Conservation (phyloP, 2,888 invertebrate species). For the Ceramica pisi region DNA sequence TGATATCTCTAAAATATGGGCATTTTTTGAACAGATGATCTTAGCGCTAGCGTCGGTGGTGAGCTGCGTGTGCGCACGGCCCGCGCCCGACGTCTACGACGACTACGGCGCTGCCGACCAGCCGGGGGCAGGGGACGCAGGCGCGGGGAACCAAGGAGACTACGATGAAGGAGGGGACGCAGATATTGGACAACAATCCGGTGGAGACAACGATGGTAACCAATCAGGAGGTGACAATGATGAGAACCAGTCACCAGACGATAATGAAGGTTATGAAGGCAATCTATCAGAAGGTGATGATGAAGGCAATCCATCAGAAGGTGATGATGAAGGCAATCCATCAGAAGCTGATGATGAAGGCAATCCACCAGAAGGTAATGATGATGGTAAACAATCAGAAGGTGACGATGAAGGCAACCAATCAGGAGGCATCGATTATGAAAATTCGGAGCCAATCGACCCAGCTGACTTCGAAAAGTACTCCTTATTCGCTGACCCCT, state of each 20-base stretch:
- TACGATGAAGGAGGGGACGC: background rate
- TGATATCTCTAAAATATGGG: background rate
- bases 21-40: constrained; percentile 10
- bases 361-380: background rate
- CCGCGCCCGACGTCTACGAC: background rate
- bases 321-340: background rate
- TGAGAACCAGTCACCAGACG: background rate
- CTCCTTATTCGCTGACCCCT: constrained; percentile 13
- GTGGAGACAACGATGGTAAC: background rate
- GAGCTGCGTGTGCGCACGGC: constrained; percentile 11
- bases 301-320: background rate
- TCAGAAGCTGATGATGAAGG: background rate
- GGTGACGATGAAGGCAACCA: background rate
- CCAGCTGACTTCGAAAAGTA: background rate
- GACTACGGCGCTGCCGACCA: background rate
- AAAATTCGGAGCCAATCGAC: background rate
- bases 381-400: background rate
- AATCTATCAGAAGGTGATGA: background rate
- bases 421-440: background rate
- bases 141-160: background rate
- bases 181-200: background rate
- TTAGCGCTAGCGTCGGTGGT: constrained; percentile 3
- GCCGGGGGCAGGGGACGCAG: background rate
- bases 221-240: background rate
- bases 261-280: background rate